These are phyloP conservation scores for Mesoclemmys tuberculata DNA, from an alignment of 2,113 vertebrate species.

Conservation along the genomic window DNA sequence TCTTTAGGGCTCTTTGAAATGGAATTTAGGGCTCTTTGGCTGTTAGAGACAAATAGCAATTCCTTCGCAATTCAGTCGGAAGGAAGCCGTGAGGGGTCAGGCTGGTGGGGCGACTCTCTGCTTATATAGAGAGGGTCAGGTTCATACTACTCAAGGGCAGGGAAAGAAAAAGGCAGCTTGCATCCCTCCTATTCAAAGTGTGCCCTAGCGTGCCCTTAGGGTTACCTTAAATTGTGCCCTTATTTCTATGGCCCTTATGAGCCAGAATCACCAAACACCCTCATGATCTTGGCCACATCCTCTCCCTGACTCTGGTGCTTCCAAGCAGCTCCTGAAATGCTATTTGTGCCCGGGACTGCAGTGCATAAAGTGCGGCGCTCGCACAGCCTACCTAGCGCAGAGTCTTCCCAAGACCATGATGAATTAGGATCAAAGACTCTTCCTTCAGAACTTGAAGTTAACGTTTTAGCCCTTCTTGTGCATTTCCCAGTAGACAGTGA, in stretches of 20 bases:
- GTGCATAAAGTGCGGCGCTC: neutral
- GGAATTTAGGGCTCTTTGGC: conserved; percentile 4
- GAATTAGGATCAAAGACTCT: neutral
- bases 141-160: neutral
- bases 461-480: neutral
- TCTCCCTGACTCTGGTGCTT: neutral
- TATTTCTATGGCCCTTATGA: rapidly evolving
- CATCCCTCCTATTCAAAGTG: neutral
- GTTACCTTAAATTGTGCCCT: neutral
- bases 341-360: neutral
- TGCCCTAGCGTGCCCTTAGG: neutral
- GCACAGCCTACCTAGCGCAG: neutral
- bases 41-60: neutral
- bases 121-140: neutral
- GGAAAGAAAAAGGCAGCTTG: neutral
- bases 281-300: neutral
- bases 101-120: neutral
- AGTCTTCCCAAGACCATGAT: rapidly evolving
- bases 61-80: rapidly evolving
- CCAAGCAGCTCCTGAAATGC: neutral
- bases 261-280: neutral
- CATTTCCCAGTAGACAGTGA: neutral
- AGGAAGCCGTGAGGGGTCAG: neutral
- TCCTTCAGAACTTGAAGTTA: neutral
- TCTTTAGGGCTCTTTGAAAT: neutral